These are phyloP conservation scores for Macrobrachium nipponense DNA, from an alignment of 1,140 invertebrate species.

Conservation along the genomic window DNA sequence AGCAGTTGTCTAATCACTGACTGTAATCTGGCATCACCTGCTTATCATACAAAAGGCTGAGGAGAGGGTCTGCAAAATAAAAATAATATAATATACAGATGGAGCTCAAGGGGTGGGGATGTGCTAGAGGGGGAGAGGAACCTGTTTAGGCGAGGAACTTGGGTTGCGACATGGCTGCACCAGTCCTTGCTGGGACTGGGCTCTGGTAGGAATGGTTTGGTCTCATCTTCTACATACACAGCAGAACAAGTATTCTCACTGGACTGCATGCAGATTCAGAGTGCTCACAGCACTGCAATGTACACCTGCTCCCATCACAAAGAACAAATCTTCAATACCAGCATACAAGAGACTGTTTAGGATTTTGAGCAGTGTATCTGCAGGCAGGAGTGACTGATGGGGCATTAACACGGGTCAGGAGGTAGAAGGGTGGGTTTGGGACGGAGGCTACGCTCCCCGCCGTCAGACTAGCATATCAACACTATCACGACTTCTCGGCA, in stretches of 20 bases:
- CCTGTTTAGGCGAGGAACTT: constrained; percentile 61
- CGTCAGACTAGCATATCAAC: constrained; percentile 61
- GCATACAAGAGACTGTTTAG: constrained; percentile 9
- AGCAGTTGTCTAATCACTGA: constrained; percentile 31
- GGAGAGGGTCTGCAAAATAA: constrained; percentile 54
- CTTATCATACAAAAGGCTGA: constrained; percentile 56
- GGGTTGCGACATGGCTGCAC: constrained; percentile 59
- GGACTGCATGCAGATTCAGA: constrained; percentile 33
- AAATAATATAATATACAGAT: constrained; percentile 34
- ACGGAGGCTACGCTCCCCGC: constrained; percentile 57
- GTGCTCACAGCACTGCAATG: constrained; percentile 27
- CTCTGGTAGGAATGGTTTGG: constrained; percentile 59
- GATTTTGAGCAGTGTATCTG: constrained; percentile 13
- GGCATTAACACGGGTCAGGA: constrained; percentile 44
- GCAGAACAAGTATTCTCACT: not conserved
- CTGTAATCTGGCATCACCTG: constrained; percentile 52
- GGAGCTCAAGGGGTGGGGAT: constrained; percentile 55
- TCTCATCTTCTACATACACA: constrained; percentile 30
- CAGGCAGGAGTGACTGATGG: constrained; percentile 27
- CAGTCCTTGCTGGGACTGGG: constrained; percentile 44
- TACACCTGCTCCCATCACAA: constrained; percentile 25
- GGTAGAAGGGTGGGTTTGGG: constrained; percentile 53
- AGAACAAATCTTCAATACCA: constrained; percentile 25
- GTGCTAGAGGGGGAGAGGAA: constrained; percentile 54
- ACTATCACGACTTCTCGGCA: constrained; percentile 55